Evolutionary conservation across 53 echinoderm and acorn worm species (phyloP).

Genomic region (Patiria pectinifera): DNA sequence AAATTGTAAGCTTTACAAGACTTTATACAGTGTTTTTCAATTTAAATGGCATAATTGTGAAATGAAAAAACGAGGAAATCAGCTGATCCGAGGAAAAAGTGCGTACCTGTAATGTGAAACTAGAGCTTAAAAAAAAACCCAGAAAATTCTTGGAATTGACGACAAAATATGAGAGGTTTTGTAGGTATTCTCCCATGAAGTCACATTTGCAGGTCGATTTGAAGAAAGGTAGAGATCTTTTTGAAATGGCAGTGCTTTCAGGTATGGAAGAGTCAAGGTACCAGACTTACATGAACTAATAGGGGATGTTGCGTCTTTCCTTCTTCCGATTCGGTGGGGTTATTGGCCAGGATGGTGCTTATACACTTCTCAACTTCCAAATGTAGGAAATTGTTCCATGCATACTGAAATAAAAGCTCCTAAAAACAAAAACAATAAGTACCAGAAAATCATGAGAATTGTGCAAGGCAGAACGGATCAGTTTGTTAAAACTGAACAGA

Average conservation of each 20-base stretch:
- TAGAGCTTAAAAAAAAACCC: no score
- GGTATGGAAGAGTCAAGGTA: neutral
- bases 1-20: no score
- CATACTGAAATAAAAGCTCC: conserved; percentile 96
- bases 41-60: no score
- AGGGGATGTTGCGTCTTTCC: conserved; percentile 96
- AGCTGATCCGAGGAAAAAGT: no score
- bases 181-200: no score
- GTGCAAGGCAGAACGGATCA: neutral
- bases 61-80: no score
- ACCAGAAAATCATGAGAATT: neutral
- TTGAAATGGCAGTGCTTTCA: neutral
- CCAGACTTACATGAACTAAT: conserved; percentile 91
- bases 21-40: no score
- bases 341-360: conserved; percentile 90
- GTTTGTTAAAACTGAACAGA: no score
- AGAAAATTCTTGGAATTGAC: no score
- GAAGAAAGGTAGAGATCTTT: neutral
- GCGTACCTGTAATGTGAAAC: no score
- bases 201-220: neutral
- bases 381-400: conserved; percentile 99
- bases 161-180: no score
- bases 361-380: conserved; percentile 97
- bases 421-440: conserved; percentile 37
- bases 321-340: conserved; percentile 91